Evolutionary conservation across 2,888 invertebrate genomes (phyloP), one percentile per base, ranked within the genome.

Genomic region (Gerris lacustris): DNA sequence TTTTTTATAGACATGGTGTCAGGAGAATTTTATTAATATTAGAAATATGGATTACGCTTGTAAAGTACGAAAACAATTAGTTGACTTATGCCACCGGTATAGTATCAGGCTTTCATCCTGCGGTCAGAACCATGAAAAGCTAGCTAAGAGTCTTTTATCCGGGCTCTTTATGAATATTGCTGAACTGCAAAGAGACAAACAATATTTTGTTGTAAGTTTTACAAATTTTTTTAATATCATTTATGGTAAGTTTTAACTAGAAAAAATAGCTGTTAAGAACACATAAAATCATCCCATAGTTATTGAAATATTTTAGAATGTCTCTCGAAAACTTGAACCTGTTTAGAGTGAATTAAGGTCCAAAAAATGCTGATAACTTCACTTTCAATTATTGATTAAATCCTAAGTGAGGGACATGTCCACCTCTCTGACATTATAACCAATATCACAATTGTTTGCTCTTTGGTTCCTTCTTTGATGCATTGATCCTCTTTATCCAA

Each of bases 161-260:
- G 95, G 95, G 0, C 82, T 96, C 70, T 93, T 90, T 79, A 90
- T 89, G 79, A 95, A 95, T 81, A 85, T 92, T 75, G 96, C 96
- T 5, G 90, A 92, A 82, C 80, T 92, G 43, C 87, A 88, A 76
- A 86, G 85, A 69, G 89, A 90, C 76, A 87, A 87, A 74, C 85
- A 85, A 76, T 92, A 91, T 78, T 79, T 86, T 72, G 87, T 88
- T 69, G 86, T 90, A 80, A 83, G 84, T 75, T 67, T 43, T 67
- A 47, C 15, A 62, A 2, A 62, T n/a, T 62, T 43, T 5, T 43
- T 67, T 31, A 9, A n/a, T 63, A 6, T 55, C 9, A n/a, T 1
- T 69, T 11, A 7, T 69, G 15, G 43, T 44, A 1, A 45, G 44
- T 6, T 17, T n/a, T 9, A 18, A 45, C 67, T 70, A 62, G 62